phyloP scores from a whole-genome alignment of 1,140 invertebrate genomes.

The Drosophila trapezifrons region DNA sequence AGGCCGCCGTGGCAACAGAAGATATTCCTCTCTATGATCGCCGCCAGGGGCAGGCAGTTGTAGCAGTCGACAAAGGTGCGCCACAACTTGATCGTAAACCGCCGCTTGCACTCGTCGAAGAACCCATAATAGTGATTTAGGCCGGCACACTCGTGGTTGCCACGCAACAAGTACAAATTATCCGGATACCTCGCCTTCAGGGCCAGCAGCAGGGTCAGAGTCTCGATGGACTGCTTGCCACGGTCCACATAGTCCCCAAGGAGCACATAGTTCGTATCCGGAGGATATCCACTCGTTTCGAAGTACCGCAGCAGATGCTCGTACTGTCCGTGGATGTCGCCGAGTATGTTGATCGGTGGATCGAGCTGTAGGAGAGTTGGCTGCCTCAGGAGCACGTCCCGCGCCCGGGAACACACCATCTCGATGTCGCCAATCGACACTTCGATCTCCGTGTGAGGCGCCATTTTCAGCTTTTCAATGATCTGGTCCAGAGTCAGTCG shows the following conservation, averaged over 20 bases:
- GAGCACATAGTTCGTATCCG: conserved; percentile 99
- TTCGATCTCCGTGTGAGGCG: conserved; percentile 70
- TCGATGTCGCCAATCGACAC: conserved; percentile 97
- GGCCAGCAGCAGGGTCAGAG: conserved; percentile 95
- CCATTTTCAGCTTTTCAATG: conserved; percentile 33
- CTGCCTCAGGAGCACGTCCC: conserved; percentile 98
- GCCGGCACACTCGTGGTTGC: conserved; percentile 92
- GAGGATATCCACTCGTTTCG: conserved; percentile 99
- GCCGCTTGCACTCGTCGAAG: conserved; percentile 97
- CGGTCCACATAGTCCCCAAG: conserved; percentile 94
- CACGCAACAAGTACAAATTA: conserved; percentile 92
- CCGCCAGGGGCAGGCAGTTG: conserved; percentile 98
- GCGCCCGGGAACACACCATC: conserved; percentile 95
- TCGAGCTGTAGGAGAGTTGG: conserved; percentile 98
- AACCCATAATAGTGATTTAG: conserved; percentile 97
- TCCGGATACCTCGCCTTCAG: conserved; percentile 97
- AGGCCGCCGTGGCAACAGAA: conserved; percentile 98
- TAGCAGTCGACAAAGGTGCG: conserved; percentile 96
- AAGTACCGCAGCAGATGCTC: conserved; percentile 98
- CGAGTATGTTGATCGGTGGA: conserved; percentile 98
- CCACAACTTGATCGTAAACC: conserved; percentile 98
- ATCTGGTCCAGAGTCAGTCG: conserved; percentile 34
- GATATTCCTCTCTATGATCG: conserved; percentile 97
- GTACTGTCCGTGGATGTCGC: conserved; percentile 99
- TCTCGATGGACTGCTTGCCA: conserved; percentile 94